These are phyloP conservation scores for Agriopis marginaria DNA, from an alignment of 2,888 invertebrate genomes.

Conservation along the genomic window DNA sequence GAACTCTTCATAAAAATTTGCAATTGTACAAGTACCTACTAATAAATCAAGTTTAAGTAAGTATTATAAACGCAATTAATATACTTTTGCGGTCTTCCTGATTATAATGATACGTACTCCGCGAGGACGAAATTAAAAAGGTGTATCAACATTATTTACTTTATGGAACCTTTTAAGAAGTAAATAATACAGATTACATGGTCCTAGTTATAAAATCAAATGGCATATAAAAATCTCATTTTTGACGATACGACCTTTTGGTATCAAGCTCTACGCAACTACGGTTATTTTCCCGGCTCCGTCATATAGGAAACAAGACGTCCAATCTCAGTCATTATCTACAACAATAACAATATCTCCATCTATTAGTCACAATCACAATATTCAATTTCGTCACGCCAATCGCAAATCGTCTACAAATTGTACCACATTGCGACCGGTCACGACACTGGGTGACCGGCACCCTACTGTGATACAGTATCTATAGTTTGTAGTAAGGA, in stretches of 20 bases:
- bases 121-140: too few relatives aligned
- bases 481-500: constrained; percentile 24
- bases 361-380: constrained; percentile 36
- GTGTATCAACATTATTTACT: too few relatives aligned
- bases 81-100: too few relatives aligned
- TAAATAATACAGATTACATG: too few relatives aligned
- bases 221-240: too few relatives aligned
- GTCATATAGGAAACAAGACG: constrained; percentile 6
- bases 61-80: too few relatives aligned
- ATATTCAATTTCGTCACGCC: constrained; percentile 39
- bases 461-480: constrained; percentile 32
- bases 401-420: constrained; percentile 52
- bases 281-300: not conserved
- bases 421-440: constrained; percentile 54
- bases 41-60: too few relatives aligned
- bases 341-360: constrained; percentile 42
- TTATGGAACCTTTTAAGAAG: too few relatives aligned
- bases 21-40: too few relatives aligned
- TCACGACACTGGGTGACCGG: constrained; percentile 55
- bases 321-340: constrained; percentile 41
- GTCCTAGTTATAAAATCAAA: too few relatives aligned
- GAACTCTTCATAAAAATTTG: not conserved
- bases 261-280: not conserved
- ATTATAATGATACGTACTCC: too few relatives aligned
- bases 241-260: not conserved